phyloP scores from a whole-genome alignment of 2,113 vertebrate genomes.

The Todiramphus saurophagus region DNA sequence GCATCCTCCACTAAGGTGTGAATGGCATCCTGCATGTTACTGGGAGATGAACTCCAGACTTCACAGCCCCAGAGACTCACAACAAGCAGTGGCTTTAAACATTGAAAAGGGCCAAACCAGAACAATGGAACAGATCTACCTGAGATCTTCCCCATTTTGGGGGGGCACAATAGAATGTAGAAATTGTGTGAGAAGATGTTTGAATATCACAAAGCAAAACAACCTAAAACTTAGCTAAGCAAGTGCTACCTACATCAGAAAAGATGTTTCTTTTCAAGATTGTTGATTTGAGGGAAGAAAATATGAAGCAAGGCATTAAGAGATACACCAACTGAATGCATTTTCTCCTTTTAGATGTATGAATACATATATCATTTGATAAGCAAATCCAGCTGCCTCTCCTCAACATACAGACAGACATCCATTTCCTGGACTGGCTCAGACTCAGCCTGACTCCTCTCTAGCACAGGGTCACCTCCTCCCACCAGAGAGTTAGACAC shows the following conservation, averaged over 20 bases:
- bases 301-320: not conserved
- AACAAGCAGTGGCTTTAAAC: not conserved
- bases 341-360: not conserved
- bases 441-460: not conserved
- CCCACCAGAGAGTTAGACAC: not conserved
- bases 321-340: not conserved
- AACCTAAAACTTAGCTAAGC: not conserved
- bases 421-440: not conserved
- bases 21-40: not conserved
- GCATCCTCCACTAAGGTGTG: not conserved
- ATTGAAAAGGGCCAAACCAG: not conserved
- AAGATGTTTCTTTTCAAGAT: not conserved
- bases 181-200: not conserved
- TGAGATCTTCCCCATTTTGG: not conserved
- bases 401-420: not conserved
- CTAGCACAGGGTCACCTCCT: not conserved
- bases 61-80: no score
- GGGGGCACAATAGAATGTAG: fast-evolving
- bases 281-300: not conserved
- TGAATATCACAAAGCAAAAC: not conserved
- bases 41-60: not conserved
- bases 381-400: not conserved
- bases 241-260: not conserved
- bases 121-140: not conserved
- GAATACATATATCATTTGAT: not conserved